Evolutionary conservation across 1,140 invertebrate genomes (phyloP).

Genomic region (Camponotus pennsylvanicus): DNA sequence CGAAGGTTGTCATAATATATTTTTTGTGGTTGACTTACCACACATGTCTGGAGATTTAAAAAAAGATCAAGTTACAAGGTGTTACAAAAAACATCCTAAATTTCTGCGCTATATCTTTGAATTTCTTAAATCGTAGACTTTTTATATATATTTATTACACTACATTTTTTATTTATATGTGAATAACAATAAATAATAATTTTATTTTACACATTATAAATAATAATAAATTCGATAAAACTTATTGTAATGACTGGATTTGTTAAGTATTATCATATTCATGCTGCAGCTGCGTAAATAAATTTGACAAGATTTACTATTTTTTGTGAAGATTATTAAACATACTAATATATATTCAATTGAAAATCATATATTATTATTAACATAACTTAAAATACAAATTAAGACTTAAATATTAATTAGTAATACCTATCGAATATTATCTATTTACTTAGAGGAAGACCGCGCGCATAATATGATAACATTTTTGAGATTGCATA

Average conservation of each 20-base stretch:
- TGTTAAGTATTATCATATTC: background rate
- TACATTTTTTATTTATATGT: background rate
- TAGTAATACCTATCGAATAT: background rate
- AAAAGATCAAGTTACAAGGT: conserved; percentile 35
- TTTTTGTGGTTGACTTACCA: conserved; percentile 26
- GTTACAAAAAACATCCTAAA: background rate
- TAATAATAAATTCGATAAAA: background rate
- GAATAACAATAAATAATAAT: background rate
- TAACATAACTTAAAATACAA: background rate
- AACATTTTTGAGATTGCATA: background rate
- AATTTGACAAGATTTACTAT: background rate
- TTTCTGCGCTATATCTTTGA: background rate
- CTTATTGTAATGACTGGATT: background rate
- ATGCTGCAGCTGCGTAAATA: background rate
- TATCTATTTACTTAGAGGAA: background rate
- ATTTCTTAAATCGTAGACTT: background rate
- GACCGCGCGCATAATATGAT: background rate
- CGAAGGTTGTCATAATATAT: conserved; percentile 46
- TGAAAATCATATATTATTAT: background rate
- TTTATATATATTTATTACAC: background rate
- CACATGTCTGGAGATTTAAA: conserved; percentile 20
- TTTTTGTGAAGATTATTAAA: conserved; percentile 4
- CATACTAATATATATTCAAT: background rate
- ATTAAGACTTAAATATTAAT: background rate
- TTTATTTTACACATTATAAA: background rate